A percentile compares a stretch with the other conserved stretches of the same genome.
phyloP scores from a whole-genome alignment of 64 coral and sea anemone genomes.

The Orbicella faveolata region DNA sequence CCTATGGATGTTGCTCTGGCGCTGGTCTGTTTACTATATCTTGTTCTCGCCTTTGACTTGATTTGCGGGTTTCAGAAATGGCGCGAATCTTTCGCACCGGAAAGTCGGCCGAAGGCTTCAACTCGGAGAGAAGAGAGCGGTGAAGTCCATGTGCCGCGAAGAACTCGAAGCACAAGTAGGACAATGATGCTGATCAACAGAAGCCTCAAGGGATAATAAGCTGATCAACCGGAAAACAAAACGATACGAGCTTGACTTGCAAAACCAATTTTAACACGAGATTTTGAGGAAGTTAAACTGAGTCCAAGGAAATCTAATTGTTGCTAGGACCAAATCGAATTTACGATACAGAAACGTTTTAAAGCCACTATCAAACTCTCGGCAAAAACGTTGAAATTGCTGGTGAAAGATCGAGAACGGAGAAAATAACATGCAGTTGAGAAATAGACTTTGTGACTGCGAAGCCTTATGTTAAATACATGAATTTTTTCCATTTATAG shows the following conservation, averaged over 20 bases:
- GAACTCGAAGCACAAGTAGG: neutral
- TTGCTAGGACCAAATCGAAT: too few species aligned
- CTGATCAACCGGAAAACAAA: neutral
- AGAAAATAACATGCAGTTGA: too few species aligned
- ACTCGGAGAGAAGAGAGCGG: neutral
- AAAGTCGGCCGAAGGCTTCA: neutral
- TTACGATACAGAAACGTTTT: too few species aligned
- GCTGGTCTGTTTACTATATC: constrained; percentile 12
- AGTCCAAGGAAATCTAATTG: too few species aligned
- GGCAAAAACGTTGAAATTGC: too few species aligned
- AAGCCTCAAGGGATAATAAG: constrained; percentile 7
- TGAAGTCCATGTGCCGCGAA: neutral
- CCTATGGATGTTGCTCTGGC: constrained; percentile 12
- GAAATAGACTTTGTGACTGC: too few species aligned
- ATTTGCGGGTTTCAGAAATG: constrained; percentile 30
- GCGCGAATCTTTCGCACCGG: neutral
- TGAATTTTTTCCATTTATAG: too few species aligned
- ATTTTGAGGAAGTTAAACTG: neutral
- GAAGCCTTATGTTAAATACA: too few species aligned
- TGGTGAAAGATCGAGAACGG: too few species aligned
- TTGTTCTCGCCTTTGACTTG: constrained; percentile 17
- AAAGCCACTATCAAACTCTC: too few species aligned
- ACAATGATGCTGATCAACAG: constrained; percentile 39
- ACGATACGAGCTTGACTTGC: neutral
- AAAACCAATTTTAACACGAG: neutral